These are phyloP conservation scores for Apotomis turbidana DNA, from an alignment of 2,888 invertebrate genomes.

Conservation along the genomic window DNA sequence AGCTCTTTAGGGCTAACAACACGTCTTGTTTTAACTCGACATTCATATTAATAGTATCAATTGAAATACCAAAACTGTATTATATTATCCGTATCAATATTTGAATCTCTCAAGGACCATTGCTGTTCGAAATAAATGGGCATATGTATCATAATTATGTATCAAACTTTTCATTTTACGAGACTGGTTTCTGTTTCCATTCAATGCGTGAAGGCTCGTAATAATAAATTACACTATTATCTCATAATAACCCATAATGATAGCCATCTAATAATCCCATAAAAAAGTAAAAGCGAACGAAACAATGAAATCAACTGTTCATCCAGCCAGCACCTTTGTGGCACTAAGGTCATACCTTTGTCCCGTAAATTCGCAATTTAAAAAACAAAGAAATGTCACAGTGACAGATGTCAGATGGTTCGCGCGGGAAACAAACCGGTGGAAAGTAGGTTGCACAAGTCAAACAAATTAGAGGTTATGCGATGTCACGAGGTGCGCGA, in stretches of 20 bases:
- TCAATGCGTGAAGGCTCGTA: background rate
- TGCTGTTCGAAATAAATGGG: too few relatives aligned
- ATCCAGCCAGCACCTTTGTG: conserved; percentile 14
- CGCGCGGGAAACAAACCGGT: conserved; percentile 63
- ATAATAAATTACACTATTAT: background rate
- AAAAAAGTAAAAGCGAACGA: conserved; percentile 30
- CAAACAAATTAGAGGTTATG: conserved; percentile 59
- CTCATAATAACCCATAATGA: background rate
- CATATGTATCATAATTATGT: too few relatives aligned
- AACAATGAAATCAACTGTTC: conserved; percentile 26
- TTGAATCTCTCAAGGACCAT: too few relatives aligned
- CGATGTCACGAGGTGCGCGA: conserved; percentile 46
- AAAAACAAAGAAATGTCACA: conserved; percentile 59
- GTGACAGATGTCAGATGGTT: conserved; percentile 60
- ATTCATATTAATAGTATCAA: too few relatives aligned
- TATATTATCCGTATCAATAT: too few relatives aligned
- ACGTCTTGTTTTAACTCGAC: too few relatives aligned
- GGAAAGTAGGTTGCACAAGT: conserved; percentile 65
- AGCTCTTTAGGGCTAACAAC: too few relatives aligned
- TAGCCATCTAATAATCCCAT: background rate
- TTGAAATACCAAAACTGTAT: too few relatives aligned
- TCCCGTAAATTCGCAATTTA: conserved; percentile 48
- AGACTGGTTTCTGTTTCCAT: too few relatives aligned
- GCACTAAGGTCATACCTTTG: conserved; percentile 30
- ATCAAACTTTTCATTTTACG: too few relatives aligned